Conservation (phyloP, 2,113 vertebrate genomes). For the Pseudopipra pipra region DNA sequence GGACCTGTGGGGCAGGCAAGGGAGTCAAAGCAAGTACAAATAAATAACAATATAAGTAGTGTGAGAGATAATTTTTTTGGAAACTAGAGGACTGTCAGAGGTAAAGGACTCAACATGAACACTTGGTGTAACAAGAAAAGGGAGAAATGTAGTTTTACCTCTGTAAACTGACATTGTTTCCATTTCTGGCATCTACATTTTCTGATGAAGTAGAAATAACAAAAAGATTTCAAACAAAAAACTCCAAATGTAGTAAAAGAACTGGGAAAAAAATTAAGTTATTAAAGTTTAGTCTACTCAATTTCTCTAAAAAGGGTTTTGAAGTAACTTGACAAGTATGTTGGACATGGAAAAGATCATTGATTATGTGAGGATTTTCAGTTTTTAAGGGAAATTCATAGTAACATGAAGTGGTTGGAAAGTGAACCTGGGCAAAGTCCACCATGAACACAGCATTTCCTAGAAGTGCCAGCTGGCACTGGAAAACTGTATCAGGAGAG, state of each 20-base stretch:
- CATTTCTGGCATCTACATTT: neutral
- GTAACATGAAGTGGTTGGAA: neutral
- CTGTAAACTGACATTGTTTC: neutral
- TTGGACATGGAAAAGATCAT: neutral
- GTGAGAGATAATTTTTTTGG: neutral
- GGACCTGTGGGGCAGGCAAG: neutral
- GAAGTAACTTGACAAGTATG: neutral
- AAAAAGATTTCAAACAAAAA: neutral
- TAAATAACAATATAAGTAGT: neutral
- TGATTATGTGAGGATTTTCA: neutral
- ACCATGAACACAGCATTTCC: neutral
- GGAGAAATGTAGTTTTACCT: neutral
- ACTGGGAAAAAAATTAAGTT: neutral
- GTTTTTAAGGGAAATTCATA: neutral
- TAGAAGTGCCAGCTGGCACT: neutral
- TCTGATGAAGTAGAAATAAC: neutral
- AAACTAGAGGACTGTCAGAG: neutral
- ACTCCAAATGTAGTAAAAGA: neutral
- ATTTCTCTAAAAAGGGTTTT: neutral
- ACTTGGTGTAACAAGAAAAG: neutral
- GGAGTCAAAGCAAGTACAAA: neutral
- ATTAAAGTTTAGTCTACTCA: neutral
- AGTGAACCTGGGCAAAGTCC: neutral
- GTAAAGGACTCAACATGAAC: neutral
- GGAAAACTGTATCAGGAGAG: neutral